phyloP scores from a whole-genome alignment of 2,797 vertebrate species.

The Ptychadena robeensis region DNA sequence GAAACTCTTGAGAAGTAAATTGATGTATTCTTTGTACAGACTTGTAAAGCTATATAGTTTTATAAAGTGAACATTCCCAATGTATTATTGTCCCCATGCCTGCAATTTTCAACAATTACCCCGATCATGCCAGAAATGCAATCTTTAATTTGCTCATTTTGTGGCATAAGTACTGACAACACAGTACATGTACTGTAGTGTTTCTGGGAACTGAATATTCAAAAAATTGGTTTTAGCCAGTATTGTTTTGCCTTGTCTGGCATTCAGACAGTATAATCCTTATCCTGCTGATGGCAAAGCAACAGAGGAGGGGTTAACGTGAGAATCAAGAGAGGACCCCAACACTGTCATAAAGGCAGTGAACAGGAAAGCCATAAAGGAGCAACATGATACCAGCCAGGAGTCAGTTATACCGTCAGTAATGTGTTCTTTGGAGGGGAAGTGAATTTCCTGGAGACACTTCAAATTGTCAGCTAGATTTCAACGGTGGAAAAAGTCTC shows the following conservation, averaged over 20 bases:
- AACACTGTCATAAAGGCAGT: slow-evolving; percentile 52
- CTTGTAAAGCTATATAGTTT: slow-evolving; percentile 19
- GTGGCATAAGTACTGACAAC: neutral
- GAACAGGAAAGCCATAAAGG: slow-evolving; percentile 57
- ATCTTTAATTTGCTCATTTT: slow-evolving; percentile 15
- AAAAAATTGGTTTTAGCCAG: slow-evolving; percentile 15
- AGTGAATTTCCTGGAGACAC: slow-evolving; percentile 62
- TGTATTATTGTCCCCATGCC: neutral
- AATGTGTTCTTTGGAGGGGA: slow-evolving; percentile 61
- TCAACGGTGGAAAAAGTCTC: slow-evolving; percentile 59
- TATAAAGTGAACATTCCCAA: too few relatives aligned
- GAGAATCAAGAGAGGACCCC: slow-evolving; percentile 54
- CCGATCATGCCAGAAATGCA: neutral
- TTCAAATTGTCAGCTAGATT: slow-evolving; percentile 62
- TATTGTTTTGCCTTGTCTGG: slow-evolving; percentile 9
- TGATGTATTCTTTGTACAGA: slow-evolving; percentile 27
- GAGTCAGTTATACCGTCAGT: slow-evolving; percentile 47
- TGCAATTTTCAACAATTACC: neutral
- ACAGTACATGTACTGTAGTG: neutral
- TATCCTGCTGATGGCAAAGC: slow-evolving; percentile 19
- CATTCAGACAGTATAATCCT: slow-evolving; percentile 10
- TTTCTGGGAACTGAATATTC: slow-evolving; percentile 4
- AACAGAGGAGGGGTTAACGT: slow-evolving; percentile 46
- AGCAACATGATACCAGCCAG: slow-evolving; percentile 60
- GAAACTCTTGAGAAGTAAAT: slow-evolving; percentile 33